Evolutionary conservation across 2,797 vertebrate genomes (phyloP).

Genomic region (Mormyrus hasselquistii): DNA sequence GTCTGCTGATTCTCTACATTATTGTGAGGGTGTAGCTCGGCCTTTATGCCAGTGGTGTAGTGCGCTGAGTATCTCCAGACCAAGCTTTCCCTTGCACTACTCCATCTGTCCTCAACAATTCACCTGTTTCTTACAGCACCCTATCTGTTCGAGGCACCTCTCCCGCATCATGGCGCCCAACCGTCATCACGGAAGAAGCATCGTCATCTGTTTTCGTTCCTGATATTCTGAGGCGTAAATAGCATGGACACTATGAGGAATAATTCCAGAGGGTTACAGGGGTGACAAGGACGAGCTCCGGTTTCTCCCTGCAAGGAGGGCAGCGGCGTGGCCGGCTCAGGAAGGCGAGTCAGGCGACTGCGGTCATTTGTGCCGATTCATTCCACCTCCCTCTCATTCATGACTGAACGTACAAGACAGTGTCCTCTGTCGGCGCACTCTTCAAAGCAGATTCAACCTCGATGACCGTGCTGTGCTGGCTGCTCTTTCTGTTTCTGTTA

Average conservation of each 20-base stretch:
- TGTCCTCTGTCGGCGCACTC: not conserved
- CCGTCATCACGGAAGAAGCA: not conserved
- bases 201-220: not conserved
- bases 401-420: not conserved
- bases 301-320: not conserved
- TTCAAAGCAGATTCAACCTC: not conserved
- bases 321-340: not conserved
- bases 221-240: not conserved
- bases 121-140: not conserved
- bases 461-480: not conserved
- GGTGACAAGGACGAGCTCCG: not conserved
- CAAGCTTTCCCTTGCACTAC: not conserved
- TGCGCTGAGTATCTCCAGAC: not conserved
- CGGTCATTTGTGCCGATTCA: not conserved
- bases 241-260: not conserved
- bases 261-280: not conserved
- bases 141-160: not conserved
- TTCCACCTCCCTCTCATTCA: not conserved
- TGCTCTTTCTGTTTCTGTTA: not conserved
- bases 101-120: not conserved
- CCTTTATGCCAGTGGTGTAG: not conserved
- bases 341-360: not conserved
- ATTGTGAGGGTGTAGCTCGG: not conserved
- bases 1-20: not conserved
- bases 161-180: not conserved